Conservation (phyloP, 2,888 invertebrate genomes). For the Dioctria rufipes region DNA sequence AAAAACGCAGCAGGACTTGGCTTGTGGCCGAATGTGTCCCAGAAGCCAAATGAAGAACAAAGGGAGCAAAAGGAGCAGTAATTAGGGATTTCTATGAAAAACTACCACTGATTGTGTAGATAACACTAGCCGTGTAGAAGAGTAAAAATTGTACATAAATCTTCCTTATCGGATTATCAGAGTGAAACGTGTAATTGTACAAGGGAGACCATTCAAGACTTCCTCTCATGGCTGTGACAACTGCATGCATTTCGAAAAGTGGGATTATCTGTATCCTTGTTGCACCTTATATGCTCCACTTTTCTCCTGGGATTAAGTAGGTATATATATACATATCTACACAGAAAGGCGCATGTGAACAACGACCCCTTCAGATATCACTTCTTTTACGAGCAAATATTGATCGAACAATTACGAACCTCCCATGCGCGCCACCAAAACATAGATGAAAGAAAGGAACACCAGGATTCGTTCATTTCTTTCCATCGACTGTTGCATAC, state of each 20-base stretch:
- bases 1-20: not conserved
- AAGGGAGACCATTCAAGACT: constrained; percentile 22
- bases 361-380: constrained; percentile 21
- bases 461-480: constrained; percentile 9
- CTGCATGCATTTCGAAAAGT: not conserved
- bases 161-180: constrained; percentile 38
- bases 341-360: constrained; percentile 31
- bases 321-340: not conserved
- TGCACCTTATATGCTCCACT: constrained; percentile 44
- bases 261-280: constrained; percentile 21
- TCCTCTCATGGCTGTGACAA: constrained; percentile 26
- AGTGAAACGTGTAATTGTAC: constrained; percentile 37
- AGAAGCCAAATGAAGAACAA: constrained; percentile 17
- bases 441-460: constrained; percentile 16
- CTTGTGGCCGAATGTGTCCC: constrained; percentile 8
- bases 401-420: constrained; percentile 46
- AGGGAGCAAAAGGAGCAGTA: constrained; percentile 22
- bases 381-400: constrained; percentile 36
- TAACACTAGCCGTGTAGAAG: not conserved
- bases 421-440: constrained; percentile 48
- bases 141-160: constrained; percentile 26
- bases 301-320: constrained; percentile 10
- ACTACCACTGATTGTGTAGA: not conserved
- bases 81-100: constrained; percentile 35
- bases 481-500: constrained; percentile 11